Evolutionary conservation across 2,113 vertebrate genomes (phyloP).

Genomic region (Elgaria multicarinata): DNA sequence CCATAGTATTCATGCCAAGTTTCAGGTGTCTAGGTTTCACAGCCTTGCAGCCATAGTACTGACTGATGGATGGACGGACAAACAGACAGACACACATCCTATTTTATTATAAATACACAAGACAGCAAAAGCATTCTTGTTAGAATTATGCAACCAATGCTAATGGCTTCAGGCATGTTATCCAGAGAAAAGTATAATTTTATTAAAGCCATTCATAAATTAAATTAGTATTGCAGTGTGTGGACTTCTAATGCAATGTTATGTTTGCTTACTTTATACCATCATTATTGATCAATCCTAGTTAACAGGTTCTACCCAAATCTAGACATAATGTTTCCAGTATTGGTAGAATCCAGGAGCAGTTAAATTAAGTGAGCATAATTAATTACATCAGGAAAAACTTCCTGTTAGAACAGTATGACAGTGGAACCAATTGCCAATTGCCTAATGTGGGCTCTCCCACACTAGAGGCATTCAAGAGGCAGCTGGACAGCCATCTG

Average conservation of each 20-base stretch:
- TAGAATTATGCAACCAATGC: not conserved
- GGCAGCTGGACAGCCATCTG: too few relatives aligned
- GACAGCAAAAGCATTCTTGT: not conserved
- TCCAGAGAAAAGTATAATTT: not conserved
- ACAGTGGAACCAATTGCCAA: too few relatives aligned
- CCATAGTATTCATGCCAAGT: too few relatives aligned
- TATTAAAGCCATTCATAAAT: not conserved
- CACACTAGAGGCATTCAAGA: too few relatives aligned
- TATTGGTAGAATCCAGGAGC: not conserved
- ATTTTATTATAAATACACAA: not conserved
- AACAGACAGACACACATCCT: too few relatives aligned
- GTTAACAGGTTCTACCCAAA: not conserved
- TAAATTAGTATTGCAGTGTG: not conserved
- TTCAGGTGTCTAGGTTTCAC: too few relatives aligned
- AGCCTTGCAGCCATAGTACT: too few relatives aligned
- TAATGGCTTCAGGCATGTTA: not conserved
- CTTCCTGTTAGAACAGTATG: too few relatives aligned
- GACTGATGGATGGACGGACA: too few relatives aligned
- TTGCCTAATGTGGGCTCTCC: too few relatives aligned
- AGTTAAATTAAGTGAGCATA: not conserved
- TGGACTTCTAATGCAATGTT: not conserved
- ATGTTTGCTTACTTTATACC: not conserved
- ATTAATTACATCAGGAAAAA: too few relatives aligned
- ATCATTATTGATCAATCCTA: not conserved
- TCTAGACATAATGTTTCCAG: not conserved